Evolutionary conservation across 2,797 vertebrate genomes (phyloP), one percentile per base, ranked within the genome.

Genomic region (Malurus leucopterus): DNA sequence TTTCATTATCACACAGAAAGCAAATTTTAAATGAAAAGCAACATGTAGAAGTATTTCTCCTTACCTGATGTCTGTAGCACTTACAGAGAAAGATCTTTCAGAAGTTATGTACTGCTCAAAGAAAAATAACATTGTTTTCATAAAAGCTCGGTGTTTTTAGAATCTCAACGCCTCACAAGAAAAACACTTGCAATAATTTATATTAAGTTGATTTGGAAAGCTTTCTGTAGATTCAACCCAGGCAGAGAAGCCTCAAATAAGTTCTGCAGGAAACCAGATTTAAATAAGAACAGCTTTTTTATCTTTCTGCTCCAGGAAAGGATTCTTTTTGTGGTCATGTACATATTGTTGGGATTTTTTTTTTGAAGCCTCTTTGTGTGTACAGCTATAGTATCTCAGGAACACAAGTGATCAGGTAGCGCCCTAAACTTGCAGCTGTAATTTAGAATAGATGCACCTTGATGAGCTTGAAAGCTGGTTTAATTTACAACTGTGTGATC

Each of bases 261-360:
- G 75, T 94, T 90, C 74, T 88, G 55, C 77, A 93, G 86, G 76
- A 95, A 92, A 86, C 67, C 74, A 91, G 50, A 85, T 57, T 90
- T 91, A 92, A 95, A 63, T 55, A 49, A 87, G 76, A 94, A 79
- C 80, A 87, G 90, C 83, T 24, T 84, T 95, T 90, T 76, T 86
- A 88, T 51, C 91, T 90, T 93, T 79, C 65, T 73, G 53, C 79
- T 72, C 49, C 77, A 84, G 87, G 72, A 92, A 82, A 87, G 46
- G 51, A 64, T 67, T 88, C 51, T 84, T 93, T 71, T 21, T 71
- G 55, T 19, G 43, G 26, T n/a, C 44, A 43, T 50, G 82, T 67
- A 87, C 51, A 75, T 22, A 32, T 11, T 75, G 29, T 49, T 34
- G 11, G 8, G 1, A 15, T 29, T 26, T 41, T n/a, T 36, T 18